phyloP scores from a whole-genome alignment of 2,888 invertebrate genomes.

The Ethmia dodecea region DNA sequence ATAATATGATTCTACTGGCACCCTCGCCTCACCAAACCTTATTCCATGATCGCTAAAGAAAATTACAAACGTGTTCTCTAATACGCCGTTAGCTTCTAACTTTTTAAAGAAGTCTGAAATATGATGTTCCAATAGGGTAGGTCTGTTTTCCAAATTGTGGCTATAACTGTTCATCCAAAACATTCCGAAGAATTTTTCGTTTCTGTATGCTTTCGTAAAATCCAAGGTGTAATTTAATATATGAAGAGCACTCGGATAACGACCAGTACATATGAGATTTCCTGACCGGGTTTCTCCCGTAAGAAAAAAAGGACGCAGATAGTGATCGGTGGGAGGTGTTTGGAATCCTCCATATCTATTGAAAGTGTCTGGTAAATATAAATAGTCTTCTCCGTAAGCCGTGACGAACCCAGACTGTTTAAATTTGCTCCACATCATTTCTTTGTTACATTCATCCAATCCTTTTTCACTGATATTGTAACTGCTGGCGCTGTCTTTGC shows the following conservation, averaged over 20 bases:
- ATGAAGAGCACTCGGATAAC: slow-evolving; percentile 79
- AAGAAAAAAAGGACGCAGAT: slow-evolving; percentile 84
- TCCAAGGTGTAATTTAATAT: slow-evolving; percentile 81
- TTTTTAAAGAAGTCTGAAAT: slow-evolving; percentile 73
- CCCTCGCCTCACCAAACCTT: slow-evolving; percentile 82
- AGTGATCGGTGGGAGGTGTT: slow-evolving; percentile 87
- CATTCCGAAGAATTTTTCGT: slow-evolving; percentile 82
- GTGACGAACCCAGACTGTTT: slow-evolving; percentile 83
- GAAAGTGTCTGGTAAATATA: slow-evolving; percentile 82
- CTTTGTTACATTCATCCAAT: slow-evolving; percentile 80
- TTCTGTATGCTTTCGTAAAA: slow-evolving; percentile 77
- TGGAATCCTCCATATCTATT: slow-evolving; percentile 77
- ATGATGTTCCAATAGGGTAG: slow-evolving; percentile 80
- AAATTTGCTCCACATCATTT: slow-evolving; percentile 87
- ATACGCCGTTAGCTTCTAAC: slow-evolving; percentile 67
- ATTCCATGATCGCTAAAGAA: slow-evolving; percentile 89
- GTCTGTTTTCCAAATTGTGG: slow-evolving; percentile 81
- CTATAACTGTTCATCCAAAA: slow-evolving; percentile 87
- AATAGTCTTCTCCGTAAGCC: slow-evolving; percentile 86
- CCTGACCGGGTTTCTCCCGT: slow-evolving; percentile 75
- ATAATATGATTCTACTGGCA: slow-evolving; percentile 84
- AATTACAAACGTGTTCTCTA: slow-evolving; percentile 81
- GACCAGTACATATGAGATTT: slow-evolving; percentile 50
- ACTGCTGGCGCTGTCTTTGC: slow-evolving; percentile 70
- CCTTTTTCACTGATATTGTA: slow-evolving; percentile 65